Conservation (phyloP, 2,797 vertebrate species). For the Psittacula derbiana region DNA sequence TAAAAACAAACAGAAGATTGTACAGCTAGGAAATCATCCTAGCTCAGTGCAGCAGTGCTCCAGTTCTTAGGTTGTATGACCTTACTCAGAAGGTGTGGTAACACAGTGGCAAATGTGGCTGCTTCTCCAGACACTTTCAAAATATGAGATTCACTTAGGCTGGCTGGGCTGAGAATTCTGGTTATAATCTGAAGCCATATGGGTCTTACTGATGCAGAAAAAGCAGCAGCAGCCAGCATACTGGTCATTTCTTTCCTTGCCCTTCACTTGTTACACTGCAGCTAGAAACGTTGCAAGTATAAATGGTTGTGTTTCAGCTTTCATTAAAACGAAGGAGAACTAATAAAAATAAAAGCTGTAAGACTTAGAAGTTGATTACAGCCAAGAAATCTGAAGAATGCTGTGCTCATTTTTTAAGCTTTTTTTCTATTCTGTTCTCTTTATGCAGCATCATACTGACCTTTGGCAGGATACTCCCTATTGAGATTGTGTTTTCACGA, state of each 20-base stretch:
- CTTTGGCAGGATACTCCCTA: conserved; percentile 7
- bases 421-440: background rate
- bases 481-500: background rate
- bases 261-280: background rate
- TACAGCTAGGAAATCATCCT: background rate
- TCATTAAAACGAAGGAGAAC: background rate
- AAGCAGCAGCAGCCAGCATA: background rate
- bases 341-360: background rate
- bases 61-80: background rate
- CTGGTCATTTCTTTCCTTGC: background rate
- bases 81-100: background rate
- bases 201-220: background rate
- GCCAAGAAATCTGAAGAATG: conserved; percentile 2
- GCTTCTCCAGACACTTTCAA: background rate
- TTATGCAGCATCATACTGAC: background rate
- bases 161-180: background rate
- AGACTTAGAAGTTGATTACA: background rate
- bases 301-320: background rate
- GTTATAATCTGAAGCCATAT: background rate
- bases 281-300: background rate
- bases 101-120: background rate
- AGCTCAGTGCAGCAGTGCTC: background rate
- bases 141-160: background rate
- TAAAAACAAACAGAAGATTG: background rate
- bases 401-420: background rate